A percentile compares a stretch with the other conserved stretches of the same genome.
phyloP scores from a whole-genome alignment of 2,888 invertebrate species.

The Tridacna gigas region DNA sequence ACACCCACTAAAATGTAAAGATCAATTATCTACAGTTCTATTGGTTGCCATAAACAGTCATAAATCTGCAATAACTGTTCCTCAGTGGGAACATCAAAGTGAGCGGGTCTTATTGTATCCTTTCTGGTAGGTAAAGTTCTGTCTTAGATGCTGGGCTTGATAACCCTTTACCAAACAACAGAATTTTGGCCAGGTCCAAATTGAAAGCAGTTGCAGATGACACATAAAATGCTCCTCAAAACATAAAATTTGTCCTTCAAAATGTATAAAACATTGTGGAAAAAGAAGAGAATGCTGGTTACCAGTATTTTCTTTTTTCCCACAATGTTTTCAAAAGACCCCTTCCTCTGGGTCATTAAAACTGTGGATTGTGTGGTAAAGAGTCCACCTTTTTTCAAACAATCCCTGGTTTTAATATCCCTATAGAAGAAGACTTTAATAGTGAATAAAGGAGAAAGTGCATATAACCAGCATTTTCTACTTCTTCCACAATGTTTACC shows the following conservation, averaged over 20 bases:
- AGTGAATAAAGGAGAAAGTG: not conserved
- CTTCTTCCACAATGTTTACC: not conserved
- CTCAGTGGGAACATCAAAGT: slow-evolving; percentile 31
- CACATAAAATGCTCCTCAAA: no score
- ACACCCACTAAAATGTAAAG: slow-evolving; percentile 22
- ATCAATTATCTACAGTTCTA: slow-evolving; percentile 36
- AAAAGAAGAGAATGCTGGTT: not conserved
- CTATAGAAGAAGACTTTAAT: no score
- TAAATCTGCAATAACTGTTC: slow-evolving; percentile 28
- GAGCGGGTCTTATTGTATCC: not conserved
- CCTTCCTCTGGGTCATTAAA: no score
- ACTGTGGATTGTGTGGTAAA: no score
- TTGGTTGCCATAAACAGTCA: slow-evolving; percentile 29
- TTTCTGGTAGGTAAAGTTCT: slow-evolving; percentile 12
- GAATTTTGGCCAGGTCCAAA: no score
- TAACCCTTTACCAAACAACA: not conserved
- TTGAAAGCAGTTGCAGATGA: no score
- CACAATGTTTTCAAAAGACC: not conserved
- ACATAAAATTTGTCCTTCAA: no score
- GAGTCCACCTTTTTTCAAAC: no score
- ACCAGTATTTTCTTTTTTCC: not conserved
- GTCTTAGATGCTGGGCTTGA: not conserved
- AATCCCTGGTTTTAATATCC: no score
- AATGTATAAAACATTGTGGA: not conserved
- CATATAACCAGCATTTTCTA: not conserved